Base-by-base conservation (phyloP, 2,113 vertebrate species). In the Cebidichthys violaceus region DNA sequence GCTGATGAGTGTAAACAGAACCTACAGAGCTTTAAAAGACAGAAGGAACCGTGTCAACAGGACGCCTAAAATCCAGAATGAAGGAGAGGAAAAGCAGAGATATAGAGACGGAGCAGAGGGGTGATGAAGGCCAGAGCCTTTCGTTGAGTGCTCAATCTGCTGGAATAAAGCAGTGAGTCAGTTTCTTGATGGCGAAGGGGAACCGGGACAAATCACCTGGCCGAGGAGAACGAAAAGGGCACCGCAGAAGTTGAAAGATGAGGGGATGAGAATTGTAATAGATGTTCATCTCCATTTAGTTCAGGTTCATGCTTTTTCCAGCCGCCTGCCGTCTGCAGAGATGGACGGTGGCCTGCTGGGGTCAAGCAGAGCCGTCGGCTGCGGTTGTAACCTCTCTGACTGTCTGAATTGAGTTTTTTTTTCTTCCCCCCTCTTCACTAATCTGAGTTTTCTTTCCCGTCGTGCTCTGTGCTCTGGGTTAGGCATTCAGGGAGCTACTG, bases 251-350 rank as follows among this genome's bases (percentile, higher is more conserved):
- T 90, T 92, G 91, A 92, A 92, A 88, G 87, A 94, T 85, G 92
- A 89, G 84, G 75, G 72, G 65, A 84, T 85, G 81, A 78, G 90
- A 89, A 75, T 81, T 55, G 84, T 90, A 91, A 90, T 92, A 67
- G 88, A 90, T 90, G 89, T 91, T 92, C 86, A 71, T 80, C 82
- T 77, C 81, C 68, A 82, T 90, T 90, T 92, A 89, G 92, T 91
- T 90, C 86, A 75, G 83, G 83, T 89, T 90, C 83, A 83, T 59
- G 77, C 70, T 75, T 84, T 41, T 83, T 47, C 45, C 81, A 33
- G 81, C 89, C 1, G 75, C 81, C 83, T 20, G 27, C 54, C 41
- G 77, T 86, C 83, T 77, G 62, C 70, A 62, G 86, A 89, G 83
- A 89, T 81, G 78, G 80, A 91, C 54, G 55, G 65, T 61, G 79